Evolutionary conservation across 2,797 vertebrate species (phyloP).

Genomic region (Bradypodion ventrale): DNA sequence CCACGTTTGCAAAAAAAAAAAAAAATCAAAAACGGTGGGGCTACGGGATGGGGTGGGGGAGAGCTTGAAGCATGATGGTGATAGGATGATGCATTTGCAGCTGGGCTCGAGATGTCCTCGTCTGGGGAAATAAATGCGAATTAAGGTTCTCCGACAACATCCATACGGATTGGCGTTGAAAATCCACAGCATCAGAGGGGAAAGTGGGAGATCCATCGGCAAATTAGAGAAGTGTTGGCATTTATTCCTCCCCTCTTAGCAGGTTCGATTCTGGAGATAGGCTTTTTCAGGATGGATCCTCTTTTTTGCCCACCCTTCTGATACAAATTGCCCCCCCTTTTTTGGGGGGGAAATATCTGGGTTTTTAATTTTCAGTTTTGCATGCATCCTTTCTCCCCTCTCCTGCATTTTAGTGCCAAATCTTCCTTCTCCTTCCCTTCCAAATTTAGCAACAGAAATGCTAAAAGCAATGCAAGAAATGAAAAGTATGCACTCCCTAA

Average conservation of each 20-base stretch:
- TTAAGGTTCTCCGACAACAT: not conserved
- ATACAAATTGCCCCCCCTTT: not conserved
- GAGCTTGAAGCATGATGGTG: not conserved
- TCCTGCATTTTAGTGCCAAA: too few species aligned
- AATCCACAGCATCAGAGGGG: not conserved
- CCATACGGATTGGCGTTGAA: not conserved
- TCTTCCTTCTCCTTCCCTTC: accelerated
- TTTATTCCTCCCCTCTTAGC: not conserved
- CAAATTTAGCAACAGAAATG: not conserved
- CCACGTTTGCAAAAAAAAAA: not conserved
- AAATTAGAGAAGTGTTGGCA: too few species aligned
- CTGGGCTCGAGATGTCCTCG: not conserved
- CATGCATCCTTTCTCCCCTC: not conserved
- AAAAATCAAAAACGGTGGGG: too few species aligned
- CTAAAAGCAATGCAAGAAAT: not conserved
- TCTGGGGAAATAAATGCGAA: accelerated
- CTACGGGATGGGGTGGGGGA: too few species aligned
- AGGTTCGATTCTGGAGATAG: not conserved
- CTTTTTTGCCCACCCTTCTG: not conserved
- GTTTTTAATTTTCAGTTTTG: not conserved
- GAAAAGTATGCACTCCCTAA: not conserved
- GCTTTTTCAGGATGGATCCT: not conserved
- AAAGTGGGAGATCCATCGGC: not conserved
- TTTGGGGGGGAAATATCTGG: too few species aligned
- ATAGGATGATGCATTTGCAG: not conserved